Evolutionary conservation across 2,113 vertebrate genomes (phyloP).

Genomic region (Thalassoma bifasciatum): DNA sequence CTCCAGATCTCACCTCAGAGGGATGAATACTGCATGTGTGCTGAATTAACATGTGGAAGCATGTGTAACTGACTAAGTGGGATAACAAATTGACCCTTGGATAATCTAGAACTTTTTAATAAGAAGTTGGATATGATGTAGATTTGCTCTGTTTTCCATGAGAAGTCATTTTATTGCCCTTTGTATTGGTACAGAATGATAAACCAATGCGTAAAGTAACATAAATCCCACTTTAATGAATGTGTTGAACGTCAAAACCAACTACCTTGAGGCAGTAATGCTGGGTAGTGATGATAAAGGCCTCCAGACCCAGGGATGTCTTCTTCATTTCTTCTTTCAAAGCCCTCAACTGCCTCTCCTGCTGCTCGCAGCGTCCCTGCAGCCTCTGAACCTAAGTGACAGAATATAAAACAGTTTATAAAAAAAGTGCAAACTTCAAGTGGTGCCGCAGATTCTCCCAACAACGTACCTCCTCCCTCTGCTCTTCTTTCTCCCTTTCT

Average conservation of each 20-base stretch:
- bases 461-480: slow-evolving; percentile 70
- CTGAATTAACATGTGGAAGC: slow-evolving; percentile 1
- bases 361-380: slow-evolving; percentile 88
- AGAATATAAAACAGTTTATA: not conserved
- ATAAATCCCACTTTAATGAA: not conserved
- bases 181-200: not conserved
- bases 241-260: not conserved
- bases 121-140: not conserved
- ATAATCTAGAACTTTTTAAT: not conserved
- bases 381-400: slow-evolving; percentile 82
- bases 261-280: slow-evolving; percentile 91
- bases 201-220: not conserved
- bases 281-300: slow-evolving; percentile 91
- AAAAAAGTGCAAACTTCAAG: not conserved
- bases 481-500: slow-evolving; percentile 61
- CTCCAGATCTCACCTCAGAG: slow-evolving; percentile 43
- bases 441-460: not conserved
- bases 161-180: not conserved
- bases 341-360: slow-evolving; percentile 84
- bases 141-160: too few species aligned
- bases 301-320: slow-evolving; percentile 86
- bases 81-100: too few species aligned
- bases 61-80: not conserved
- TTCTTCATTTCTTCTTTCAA: slow-evolving; percentile 85
- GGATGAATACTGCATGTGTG: slow-evolving; percentile 49